Percentiles rank a stretch among this genome's conserved stretches.
These are phyloP conservation scores for Morphnarchus princeps DNA, from an alignment of 2,113 vertebrate genomes.

Conservation along the genomic window DNA sequence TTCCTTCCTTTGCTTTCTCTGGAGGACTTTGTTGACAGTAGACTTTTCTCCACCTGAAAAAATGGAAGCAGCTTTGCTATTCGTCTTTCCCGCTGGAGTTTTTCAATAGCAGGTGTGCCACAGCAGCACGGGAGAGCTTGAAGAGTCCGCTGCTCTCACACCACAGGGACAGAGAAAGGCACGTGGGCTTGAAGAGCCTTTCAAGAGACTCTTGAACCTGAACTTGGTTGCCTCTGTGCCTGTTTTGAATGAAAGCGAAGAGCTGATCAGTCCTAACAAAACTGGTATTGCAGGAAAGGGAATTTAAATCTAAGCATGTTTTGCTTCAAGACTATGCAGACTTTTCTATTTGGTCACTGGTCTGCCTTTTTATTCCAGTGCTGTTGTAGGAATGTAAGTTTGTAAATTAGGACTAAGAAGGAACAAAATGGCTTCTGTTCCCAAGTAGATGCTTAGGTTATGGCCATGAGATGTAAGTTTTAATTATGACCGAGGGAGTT, in stretches of 20 bases:
- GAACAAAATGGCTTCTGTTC: not conserved
- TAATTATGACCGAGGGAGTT: not conserved
- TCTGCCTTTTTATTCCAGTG: not conserved
- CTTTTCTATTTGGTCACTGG: not conserved
- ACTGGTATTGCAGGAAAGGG: not conserved
- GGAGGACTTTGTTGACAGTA: not conserved
- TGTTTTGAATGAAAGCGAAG: not conserved
- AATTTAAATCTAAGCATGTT: not conserved
- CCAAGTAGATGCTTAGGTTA: not conserved
- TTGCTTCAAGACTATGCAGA: not conserved
- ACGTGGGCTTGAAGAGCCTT: not conserved
- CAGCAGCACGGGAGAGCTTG: not conserved
- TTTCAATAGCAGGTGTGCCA: not conserved
- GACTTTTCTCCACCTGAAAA: not conserved
- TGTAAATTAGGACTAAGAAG: not conserved
- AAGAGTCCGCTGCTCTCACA: not conserved
- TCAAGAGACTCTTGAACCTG: not conserved
- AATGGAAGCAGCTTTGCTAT: not conserved
- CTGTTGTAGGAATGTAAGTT: not conserved
- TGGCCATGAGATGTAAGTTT: not conserved
- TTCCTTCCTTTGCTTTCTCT: not conserved
- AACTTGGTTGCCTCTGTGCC: not conserved
- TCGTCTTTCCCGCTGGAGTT: not conserved
- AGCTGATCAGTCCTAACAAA: accelerated
- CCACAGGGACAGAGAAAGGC: not conserved